Base-by-base conservation (phyloP, 2,888 invertebrate species). In the Platycnemis pennipes region DNA sequence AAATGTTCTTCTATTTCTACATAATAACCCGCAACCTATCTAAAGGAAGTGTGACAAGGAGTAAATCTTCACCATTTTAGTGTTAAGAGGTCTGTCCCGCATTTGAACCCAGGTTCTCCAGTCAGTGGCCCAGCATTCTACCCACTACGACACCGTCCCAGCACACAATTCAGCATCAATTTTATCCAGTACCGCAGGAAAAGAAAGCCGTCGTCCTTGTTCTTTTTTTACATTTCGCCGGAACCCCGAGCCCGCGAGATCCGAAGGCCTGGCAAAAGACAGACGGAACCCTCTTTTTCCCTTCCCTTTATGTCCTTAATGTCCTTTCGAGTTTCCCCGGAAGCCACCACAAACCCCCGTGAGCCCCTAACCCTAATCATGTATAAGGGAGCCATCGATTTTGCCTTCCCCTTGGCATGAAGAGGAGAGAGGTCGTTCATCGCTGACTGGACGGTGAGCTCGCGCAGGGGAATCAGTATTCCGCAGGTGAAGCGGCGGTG, bases 361-460 rank as follows among this genome's bases (percentile, higher is more conserved):
- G 77, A 77, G 7, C 77, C 37, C 37, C 63, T 26, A 77, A 37
- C 13, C 31, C 88, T 89, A n/a, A 89, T 53, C 46, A 37, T 44
- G 37, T 91, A 63, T 69, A 69, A 89, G 53, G 37, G 89, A 63
- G 91, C 69, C 22, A 91, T 91, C 63, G 91, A 44, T 77, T 77
- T n/a, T n/a, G 22, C 63, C 63, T 19, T 7, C 26, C 7, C 63
- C 22, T 31, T 11, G 37, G 77, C 11, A 19, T 11, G 19, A 49
- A 2, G 49, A 49, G 1, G 49, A 19, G 69, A 37, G 8, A 37
- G 11, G 91, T 91, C 91, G 37, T 91, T 91, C 69, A 91, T 91
- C 69, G 91, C 91, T 91, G 91, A 91, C 91, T 63, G 69, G 91
- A 91, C 63, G 37, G 91, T 26, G 63, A 44, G n/a, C 63, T 91